phyloP scores from a whole-genome alignment of 2,888 invertebrate genomes.

The Criorhina ranunculi region DNA sequence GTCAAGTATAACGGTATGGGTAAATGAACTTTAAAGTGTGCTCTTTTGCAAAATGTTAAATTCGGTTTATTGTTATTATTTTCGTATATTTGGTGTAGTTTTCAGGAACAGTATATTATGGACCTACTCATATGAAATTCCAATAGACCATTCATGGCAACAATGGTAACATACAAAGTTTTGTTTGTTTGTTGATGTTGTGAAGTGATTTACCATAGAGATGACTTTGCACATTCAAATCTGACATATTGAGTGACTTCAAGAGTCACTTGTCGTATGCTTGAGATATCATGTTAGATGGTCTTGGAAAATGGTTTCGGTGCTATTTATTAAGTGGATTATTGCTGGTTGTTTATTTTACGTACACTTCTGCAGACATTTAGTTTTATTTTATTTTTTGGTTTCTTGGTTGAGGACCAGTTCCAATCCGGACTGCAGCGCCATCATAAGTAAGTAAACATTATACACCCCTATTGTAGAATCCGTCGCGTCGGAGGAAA shows the following conservation, averaged over 20 bases:
- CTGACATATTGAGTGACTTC: conserved; percentile 38
- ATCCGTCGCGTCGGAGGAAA: too few relatives aligned
- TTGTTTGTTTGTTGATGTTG: conserved; percentile 6
- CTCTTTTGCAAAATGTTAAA: conserved; percentile 13
- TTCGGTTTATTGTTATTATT: background rate
- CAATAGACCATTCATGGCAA: conserved; percentile 14
- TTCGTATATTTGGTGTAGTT: background rate
- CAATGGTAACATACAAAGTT: too few relatives aligned
- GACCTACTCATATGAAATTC: background rate
- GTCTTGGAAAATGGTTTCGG: conserved; percentile 16
- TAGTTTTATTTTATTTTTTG: background rate
- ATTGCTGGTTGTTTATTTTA: conserved; percentile 4
- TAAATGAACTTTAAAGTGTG: conserved; percentile 29
- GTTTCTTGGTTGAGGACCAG: too few relatives aligned
- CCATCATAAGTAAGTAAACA: too few relatives aligned
- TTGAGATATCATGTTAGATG: conserved; percentile 16
- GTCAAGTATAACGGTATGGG: conserved; percentile 6
- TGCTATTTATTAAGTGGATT: conserved; percentile 22
- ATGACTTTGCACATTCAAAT: conserved; percentile 28
- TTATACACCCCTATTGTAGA: too few relatives aligned
- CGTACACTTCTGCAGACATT: too few relatives aligned
- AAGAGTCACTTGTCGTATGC: conserved; percentile 17
- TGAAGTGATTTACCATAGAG: conserved; percentile 15
- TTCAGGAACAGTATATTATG: background rate
- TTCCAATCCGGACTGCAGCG: too few relatives aligned